These are phyloP conservation scores for Pseudopodoces humilis DNA, from an alignment of 2,113 vertebrate genomes.

Conservation along the genomic window DNA sequence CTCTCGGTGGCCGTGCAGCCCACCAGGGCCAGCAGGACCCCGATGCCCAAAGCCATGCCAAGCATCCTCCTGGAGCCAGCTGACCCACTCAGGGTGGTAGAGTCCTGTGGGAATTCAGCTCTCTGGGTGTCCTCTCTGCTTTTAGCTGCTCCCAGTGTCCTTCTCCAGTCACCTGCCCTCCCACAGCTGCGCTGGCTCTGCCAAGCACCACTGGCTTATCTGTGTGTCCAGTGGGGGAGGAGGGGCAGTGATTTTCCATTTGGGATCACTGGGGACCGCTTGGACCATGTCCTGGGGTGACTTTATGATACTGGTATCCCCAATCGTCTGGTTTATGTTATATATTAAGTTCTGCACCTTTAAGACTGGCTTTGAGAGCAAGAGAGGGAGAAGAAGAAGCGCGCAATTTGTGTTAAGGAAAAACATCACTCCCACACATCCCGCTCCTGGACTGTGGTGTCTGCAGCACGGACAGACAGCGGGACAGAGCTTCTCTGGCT, in stretches of 20 bases:
- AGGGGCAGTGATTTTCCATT: background rate
- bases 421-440: no score
- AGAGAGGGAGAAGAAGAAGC: no score
- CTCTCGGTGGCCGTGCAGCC: rapidly evolving
- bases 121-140: rapidly evolving
- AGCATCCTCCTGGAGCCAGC: background rate
- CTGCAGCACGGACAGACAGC: no score
- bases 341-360: no score
- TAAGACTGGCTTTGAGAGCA: no score
- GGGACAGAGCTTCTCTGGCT: no score
- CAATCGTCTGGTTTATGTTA: no score
- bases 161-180: rapidly evolving
- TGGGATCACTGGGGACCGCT: background rate
- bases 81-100: background rate
- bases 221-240: no score
- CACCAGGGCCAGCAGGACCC: background rate
- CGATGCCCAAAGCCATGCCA: rapidly evolving
- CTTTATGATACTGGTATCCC: no score
- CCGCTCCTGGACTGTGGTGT: no score
- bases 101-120: rapidly evolving
- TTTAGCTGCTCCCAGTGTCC: background rate
- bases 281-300: no score
- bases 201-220: background rate
- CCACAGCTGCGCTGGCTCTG: rapidly evolving
- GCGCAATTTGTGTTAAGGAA: no score